Percentiles rank a stretch among this genome's conserved stretches.
Conservation (phyloP, 2,888 invertebrate genomes). For the Melinopterus prodromus region DNA sequence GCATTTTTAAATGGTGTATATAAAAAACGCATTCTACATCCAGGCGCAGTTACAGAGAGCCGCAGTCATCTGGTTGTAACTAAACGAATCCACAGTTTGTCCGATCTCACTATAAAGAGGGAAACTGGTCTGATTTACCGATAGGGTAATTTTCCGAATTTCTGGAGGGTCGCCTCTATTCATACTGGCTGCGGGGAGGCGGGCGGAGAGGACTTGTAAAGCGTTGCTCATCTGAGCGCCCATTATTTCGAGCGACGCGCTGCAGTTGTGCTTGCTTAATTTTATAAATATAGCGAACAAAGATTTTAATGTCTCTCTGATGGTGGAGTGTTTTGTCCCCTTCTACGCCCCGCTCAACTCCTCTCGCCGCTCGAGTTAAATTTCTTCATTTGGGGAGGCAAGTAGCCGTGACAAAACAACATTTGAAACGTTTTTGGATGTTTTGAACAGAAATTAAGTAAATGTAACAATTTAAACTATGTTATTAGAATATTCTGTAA, state of each 20-base stretch:
- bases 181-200: constrained; percentile 9
- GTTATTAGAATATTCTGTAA: neutral
- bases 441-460: neutral
- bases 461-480: neutral
- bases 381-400: constrained; percentile 49
- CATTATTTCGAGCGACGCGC: constrained; percentile 44
- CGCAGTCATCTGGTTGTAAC: neutral
- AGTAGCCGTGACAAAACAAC: constrained; percentile 44
- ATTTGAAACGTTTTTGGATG: neutral
- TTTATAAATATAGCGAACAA: constrained; percentile 51
- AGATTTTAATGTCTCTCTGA: constrained; percentile 46
- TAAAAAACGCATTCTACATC: neutral
- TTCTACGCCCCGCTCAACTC: neutral
- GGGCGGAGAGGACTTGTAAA: constrained; percentile 39
- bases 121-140: neutral
- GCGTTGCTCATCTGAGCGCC: constrained; percentile 39
- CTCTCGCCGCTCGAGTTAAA: constrained; percentile 12
- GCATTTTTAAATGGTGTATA: constrained; percentile 4
- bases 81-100: neutral
- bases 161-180: constrained; percentile 16
- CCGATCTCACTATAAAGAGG: neutral
- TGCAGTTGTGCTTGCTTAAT: constrained; percentile 49
- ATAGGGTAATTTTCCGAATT: constrained; percentile 4
- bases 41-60: neutral
- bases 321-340: constrained; percentile 1